Evolutionary conservation across 2,113 vertebrate species (phyloP).

Genomic region (Grammomys surdaster): DNA sequence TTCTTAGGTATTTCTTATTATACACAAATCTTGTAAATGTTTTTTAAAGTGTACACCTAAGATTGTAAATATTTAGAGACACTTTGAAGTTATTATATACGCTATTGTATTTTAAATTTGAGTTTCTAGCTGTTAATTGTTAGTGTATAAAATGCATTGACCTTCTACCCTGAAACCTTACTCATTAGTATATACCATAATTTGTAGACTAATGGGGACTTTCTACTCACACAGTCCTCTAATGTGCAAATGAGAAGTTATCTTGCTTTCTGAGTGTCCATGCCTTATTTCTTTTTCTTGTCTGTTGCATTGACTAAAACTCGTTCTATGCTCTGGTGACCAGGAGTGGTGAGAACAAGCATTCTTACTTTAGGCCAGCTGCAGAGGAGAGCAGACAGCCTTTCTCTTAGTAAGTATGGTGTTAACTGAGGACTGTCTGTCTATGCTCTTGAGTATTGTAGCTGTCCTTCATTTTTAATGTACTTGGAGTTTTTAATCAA

Average conservation of each 20-base stretch:
- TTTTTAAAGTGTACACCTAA: background rate
- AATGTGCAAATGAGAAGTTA: background rate
- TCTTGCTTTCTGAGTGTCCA: background rate
- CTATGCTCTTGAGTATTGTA: constrained; percentile 1
- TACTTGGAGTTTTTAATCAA: constrained; percentile 31
- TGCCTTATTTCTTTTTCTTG: constrained; percentile 20
- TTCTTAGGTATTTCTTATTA: background rate
- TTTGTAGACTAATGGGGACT: background rate
- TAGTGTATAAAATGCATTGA: constrained; percentile 29
- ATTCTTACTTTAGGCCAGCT: background rate
- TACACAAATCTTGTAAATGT: background rate
- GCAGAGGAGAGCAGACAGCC: background rate
- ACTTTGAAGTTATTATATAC: background rate
- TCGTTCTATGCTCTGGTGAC: background rate
- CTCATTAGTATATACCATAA: background rate
- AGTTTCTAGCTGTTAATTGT: constrained; percentile 16
- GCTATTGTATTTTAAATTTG: constrained; percentile 20
- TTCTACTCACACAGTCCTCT: background rate
- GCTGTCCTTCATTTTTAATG: constrained; percentile 46
- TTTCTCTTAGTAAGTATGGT: background rate
- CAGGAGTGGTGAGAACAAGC: background rate
- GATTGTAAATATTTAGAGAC: constrained; percentile 9
- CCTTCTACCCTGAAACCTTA: background rate
- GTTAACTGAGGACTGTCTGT: background rate
- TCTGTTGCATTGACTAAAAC: background rate